These are phyloP conservation scores for Macropus fuliginosus DNA, from an alignment of 2,797 vertebrate species.

Conservation along the genomic window DNA sequence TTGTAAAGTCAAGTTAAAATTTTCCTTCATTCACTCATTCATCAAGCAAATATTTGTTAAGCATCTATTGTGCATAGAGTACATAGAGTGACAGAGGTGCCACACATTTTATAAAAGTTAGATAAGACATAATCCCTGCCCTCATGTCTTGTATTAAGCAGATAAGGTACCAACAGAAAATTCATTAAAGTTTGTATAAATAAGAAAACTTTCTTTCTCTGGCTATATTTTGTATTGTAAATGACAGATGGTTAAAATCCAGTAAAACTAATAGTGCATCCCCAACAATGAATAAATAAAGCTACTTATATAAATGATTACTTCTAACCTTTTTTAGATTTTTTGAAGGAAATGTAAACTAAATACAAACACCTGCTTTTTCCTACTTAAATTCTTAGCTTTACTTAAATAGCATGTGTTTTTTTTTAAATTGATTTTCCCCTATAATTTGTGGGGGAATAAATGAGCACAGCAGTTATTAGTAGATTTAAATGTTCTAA, in stretches of 20 bases:
- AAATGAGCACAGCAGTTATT: conserved; percentile 55
- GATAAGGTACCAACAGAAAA: neutral
- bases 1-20: neutral
- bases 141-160: neutral
- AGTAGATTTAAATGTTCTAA: conserved; percentile 70
- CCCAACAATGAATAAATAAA: conserved; percentile 18
- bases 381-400: conserved; percentile 51
- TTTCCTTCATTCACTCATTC: neutral
- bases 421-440: conserved; percentile 59
- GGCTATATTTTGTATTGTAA: conserved; percentile 1
- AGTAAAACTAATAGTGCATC: neutral
- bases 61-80: neutral
- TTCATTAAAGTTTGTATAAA: conserved; percentile 21
- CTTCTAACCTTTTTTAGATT: neutral
- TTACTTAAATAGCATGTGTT: conserved; percentile 63
- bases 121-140: neutral
- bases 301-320: conserved; percentile 27
- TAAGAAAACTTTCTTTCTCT: neutral
- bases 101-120: neutral
- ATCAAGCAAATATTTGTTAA: neutral
- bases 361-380: conserved; percentile 64
- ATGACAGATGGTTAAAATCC: conserved; percentile 46
- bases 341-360: conserved; percentile 53
- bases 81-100: neutral
- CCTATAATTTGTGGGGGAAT: conserved; percentile 70